Base-by-base conservation (phyloP, 2,113 vertebrate species). In the Chloroceryle aenea region DNA sequence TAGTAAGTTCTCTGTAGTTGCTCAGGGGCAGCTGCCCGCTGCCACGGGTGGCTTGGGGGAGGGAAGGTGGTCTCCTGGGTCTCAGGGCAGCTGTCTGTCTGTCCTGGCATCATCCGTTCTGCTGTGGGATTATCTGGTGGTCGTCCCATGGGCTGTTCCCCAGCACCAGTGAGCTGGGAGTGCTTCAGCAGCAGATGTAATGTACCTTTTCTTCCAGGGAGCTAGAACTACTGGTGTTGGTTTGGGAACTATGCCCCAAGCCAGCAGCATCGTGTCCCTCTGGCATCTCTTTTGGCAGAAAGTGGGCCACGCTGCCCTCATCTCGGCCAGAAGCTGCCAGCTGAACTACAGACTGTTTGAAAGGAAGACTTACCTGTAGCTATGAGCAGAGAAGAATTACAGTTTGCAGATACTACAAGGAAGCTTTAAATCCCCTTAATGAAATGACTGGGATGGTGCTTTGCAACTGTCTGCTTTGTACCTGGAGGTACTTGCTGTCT, bases 31-130 rank as follows among this genome's bases (percentile, higher is more conserved):
- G 45, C 30, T 64, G 72, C 36, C 20, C 0, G 2, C 14, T 40
- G 30, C 18, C 34, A 5, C 0, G 1, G 29, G 62, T 26, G 36
- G 36, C 27, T 43, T 32, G 12, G 36, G 22, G 45, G n/a, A 59
- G 26, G 29, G 40, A 83, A 47, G n/a, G 38, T 20, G 17, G 4
- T 26, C 20, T 25, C 45, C 45, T 19, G 9, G 45, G 45, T 20
- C 45, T 45, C 45, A 45, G 45, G 45, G 45, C 45, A 43, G 50
- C 76, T 36, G 12, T 10, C 84, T 27, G 7, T 32, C 15, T 7
- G 20, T 50, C 43, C 14, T 14, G 21, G 27, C 34, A 42, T 30
- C 43, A 27, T 22, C 38, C 2, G 1, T 53, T 43, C 50, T 52
- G 45, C 32, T 26, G 30, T 21, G 52, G 86, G 50, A 71, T 8